Evolutionary conservation across 2,888 invertebrate species (phyloP).

Genomic region (Tanytarsus gracilentus): DNA sequence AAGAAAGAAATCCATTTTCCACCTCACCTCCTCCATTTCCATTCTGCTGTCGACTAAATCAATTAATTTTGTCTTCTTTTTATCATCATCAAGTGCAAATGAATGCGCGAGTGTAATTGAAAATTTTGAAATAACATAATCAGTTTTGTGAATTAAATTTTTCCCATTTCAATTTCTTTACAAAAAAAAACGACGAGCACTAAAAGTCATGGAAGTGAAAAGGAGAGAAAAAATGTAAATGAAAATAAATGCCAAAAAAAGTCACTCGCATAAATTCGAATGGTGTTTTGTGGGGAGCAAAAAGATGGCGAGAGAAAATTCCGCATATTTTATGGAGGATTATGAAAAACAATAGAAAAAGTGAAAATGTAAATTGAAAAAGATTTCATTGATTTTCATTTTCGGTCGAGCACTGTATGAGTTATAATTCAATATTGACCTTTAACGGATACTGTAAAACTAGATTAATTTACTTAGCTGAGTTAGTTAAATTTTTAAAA

Average conservation of each 20-base stretch:
- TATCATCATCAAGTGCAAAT: background rate
- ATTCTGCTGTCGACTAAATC: slow-evolving; percentile 3
- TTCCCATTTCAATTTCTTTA: background rate
- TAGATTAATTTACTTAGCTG: no score
- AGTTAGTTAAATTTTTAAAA: no score
- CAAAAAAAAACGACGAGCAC: background rate
- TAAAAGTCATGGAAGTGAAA: background rate
- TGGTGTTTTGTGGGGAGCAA: no score
- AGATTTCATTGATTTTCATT: slow-evolving; percentile 1
- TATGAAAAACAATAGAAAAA: slow-evolving; percentile 10
- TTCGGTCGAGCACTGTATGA: no score
- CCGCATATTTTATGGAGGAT: slow-evolving; percentile 9
- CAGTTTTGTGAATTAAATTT: background rate
- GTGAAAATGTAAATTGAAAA: background rate
- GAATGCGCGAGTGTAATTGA: slow-evolving; percentile 8
- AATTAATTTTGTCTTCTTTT: slow-evolving; percentile 22
- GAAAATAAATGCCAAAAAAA: slow-evolving; percentile 4
- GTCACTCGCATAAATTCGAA: slow-evolving; percentile 4
- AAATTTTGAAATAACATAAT: slow-evolving; percentile 20
- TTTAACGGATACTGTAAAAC: no score
- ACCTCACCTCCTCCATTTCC: background rate
- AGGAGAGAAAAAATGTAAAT: slow-evolving; percentile 1
- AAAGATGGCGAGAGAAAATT: no score
- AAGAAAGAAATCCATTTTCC: background rate
- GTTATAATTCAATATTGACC: no score